A percentile compares a stretch with the other conserved stretches of the same genome.
These are phyloP conservation scores for Drosophila oshimai DNA, from an alignment of 1,140 invertebrate genomes.

Conservation along the genomic window DNA sequence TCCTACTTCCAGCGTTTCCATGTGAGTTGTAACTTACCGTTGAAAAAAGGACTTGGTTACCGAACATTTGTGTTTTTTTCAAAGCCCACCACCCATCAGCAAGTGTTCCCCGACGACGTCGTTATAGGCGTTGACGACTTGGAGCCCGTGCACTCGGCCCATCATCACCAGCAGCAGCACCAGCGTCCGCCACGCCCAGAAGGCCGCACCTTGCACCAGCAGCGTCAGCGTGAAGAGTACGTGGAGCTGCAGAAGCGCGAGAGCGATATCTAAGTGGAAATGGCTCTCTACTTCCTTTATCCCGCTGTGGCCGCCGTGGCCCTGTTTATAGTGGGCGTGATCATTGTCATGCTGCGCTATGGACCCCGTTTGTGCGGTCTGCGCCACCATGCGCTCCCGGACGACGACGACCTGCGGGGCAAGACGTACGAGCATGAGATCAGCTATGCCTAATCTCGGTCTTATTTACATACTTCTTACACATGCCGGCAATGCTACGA, in stretches of 20 bases:
- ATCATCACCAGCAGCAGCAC: slow-evolving; percentile 48
- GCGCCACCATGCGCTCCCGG: slow-evolving; percentile 86
- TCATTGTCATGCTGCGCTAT: slow-evolving; percentile 89
- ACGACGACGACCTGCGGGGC: slow-evolving; percentile 85
- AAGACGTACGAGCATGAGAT: slow-evolving; percentile 87
- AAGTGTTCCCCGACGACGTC: slow-evolving; percentile 78
- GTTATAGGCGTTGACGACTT: slow-evolving; percentile 66
- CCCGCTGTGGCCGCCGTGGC: slow-evolving; percentile 88
- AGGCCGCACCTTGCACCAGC: slow-evolving; percentile 72
- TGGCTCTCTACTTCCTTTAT: slow-evolving; percentile 89
- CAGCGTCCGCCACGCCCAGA: slow-evolving; percentile 69
- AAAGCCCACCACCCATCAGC: slow-evolving; percentile 72
- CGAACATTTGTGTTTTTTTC: background rate
- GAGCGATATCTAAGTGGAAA: slow-evolving; percentile 88
- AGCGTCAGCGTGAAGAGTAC: slow-evolving; percentile 85
- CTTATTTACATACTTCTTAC: background rate
- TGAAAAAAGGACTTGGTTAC: no score
- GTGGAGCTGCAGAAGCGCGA: slow-evolving; percentile 91
- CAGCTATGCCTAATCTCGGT: slow-evolving; percentile 82
- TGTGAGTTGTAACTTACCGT: no score
- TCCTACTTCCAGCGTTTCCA: slow-evolving; percentile 75
- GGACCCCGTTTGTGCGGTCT: slow-evolving; percentile 87
- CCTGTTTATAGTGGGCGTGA: slow-evolving; percentile 88
- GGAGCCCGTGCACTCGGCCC: slow-evolving; percentile 58
- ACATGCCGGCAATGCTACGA: slow-evolving; percentile 10